Conservation (phyloP, 2,113 vertebrate genomes). For the Mesocricetus auratus region DNA sequence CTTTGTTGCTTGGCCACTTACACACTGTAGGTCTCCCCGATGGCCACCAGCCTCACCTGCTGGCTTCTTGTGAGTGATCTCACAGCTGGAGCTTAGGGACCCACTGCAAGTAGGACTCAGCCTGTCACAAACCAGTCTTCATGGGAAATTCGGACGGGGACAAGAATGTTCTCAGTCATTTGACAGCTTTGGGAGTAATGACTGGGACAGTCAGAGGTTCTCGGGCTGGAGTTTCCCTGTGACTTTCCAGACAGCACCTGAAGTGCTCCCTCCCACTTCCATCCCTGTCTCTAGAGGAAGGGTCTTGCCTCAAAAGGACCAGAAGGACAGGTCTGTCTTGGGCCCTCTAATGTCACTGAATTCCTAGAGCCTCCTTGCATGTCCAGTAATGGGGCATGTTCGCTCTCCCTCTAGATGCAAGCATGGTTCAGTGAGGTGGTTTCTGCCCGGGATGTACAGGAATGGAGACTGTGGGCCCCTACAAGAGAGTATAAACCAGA, state of each 20-base stretch:
- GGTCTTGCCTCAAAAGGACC: neutral
- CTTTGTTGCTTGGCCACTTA: too few relatives aligned
- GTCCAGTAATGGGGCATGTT: neutral
- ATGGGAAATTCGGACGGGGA: neutral
- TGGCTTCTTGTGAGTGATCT: neutral
- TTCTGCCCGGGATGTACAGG: neutral
- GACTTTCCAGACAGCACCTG: neutral
- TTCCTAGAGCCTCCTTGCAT: neutral
- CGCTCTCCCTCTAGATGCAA: neutral
- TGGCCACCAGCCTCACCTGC: neutral
- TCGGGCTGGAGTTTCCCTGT: neutral
- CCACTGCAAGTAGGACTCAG: neutral
- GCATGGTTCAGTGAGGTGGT: neutral
- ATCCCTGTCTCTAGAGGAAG: neutral
- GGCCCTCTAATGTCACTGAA: neutral
- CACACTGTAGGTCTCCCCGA: neutral
- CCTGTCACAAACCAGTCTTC: neutral
- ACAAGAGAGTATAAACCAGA: neutral
- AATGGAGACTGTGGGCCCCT: neutral
- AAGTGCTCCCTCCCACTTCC: neutral
- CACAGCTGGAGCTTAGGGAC: neutral
- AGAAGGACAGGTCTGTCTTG: neutral
- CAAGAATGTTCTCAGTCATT: neutral
- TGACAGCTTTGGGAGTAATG: neutral
- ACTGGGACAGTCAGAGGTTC: neutral